A percentile compares a stretch with the other conserved stretches of the same genome.
Conservation (phyloP, 1,140 invertebrate species). For the Nephotettix cincticeps region DNA sequence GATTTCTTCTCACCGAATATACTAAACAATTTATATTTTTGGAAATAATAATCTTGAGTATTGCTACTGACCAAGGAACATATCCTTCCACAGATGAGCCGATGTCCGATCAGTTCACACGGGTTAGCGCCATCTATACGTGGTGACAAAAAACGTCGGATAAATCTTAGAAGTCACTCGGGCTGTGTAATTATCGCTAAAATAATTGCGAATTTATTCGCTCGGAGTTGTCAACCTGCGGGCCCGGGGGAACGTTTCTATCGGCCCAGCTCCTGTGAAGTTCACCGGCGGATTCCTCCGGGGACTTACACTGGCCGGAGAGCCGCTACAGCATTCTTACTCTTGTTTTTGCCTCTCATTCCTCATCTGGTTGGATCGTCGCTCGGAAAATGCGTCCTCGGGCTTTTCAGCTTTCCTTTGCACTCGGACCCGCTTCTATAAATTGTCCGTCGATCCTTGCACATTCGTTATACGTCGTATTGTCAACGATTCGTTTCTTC, state of each 20-base stretch:
- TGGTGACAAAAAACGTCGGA: background rate
- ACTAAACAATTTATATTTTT: too few species aligned
- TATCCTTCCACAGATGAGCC: too few species aligned
- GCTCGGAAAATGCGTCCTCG: background rate
- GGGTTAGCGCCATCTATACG: slow-evolving; percentile 4
- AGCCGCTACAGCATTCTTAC: slow-evolving; percentile 21
- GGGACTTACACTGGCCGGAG: background rate
- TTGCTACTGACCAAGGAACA: too few species aligned
- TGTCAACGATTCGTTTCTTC: too few species aligned
- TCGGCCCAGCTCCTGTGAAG: slow-evolving; percentile 1
- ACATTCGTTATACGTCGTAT: too few species aligned
- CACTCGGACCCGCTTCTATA: background rate
- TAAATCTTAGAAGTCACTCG: background rate
- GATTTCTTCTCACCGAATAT: too few species aligned
- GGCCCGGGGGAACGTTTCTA: slow-evolving; percentile 25
- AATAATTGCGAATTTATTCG: slow-evolving; percentile 21
- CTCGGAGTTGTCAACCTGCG: slow-evolving; percentile 2
- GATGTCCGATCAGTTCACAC: too few species aligned
- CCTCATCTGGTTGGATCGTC: background rate
- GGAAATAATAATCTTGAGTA: too few species aligned
- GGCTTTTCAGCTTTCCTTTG: slow-evolving; percentile 16
- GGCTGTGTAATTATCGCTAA: slow-evolving; percentile 3
- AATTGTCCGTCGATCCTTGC: too few species aligned
- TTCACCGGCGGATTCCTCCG: slow-evolving; percentile 20
- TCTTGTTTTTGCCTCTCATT: slow-evolving; percentile 25